Evolutionary conservation across 2,113 vertebrate species (phyloP).

Genomic region (Gavia stellata): DNA sequence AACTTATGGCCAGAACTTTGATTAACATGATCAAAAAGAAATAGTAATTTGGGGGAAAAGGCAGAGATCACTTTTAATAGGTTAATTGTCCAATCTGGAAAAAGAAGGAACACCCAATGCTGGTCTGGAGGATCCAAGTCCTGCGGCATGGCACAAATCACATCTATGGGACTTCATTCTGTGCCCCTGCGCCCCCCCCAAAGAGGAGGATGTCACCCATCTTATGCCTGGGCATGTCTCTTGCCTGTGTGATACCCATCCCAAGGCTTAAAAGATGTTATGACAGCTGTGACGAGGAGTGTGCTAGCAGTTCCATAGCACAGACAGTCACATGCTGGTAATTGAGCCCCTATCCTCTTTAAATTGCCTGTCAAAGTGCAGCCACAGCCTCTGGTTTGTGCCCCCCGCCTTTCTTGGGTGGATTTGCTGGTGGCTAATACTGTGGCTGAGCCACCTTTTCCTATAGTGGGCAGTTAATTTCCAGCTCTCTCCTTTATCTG

Average conservation of each 20-base stretch:
- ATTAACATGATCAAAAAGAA: not conserved
- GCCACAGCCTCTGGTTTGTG: not conserved
- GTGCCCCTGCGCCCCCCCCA: accelerated
- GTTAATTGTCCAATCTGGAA: not conserved
- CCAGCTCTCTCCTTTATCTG: not conserved
- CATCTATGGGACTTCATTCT: not conserved
- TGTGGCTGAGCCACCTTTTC: not conserved
- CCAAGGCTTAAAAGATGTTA: not conserved
- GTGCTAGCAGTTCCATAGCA: not conserved
- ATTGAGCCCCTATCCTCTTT: not conserved
- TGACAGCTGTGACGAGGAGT: not conserved
- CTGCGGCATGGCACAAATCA: not conserved
- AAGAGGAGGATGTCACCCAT: not conserved
- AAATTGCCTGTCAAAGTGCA: not conserved
- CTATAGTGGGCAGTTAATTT: not conserved
- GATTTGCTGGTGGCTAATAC: not conserved
- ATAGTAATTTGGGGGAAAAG: not conserved
- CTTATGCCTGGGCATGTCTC: not conserved
- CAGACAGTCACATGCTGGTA: not conserved
- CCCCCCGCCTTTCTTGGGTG: not conserved
- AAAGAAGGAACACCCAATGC: not conserved
- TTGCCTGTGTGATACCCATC: not conserved
- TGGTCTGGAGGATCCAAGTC: not conserved
- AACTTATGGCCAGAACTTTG: not conserved
- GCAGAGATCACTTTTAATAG: not conserved